phyloP scores from a whole-genome alignment of 2,888 invertebrate species.

The Tipula helvola region DNA sequence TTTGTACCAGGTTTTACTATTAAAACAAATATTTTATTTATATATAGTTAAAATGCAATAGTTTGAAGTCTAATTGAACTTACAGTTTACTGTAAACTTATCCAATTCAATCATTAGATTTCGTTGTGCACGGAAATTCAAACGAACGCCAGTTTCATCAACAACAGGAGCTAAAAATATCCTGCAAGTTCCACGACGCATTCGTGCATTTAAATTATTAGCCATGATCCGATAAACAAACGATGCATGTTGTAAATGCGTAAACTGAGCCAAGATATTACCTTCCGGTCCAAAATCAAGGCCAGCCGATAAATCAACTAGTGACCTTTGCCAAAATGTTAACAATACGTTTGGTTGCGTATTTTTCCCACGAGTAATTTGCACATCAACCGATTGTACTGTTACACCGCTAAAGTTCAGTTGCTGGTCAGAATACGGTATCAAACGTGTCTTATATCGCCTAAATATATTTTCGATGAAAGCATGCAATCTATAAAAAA shows the following conservation, averaged over 20 bases:
- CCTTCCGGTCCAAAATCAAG: conserved; percentile 67
- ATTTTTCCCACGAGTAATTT: conserved; percentile 21
- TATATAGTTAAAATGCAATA: background rate
- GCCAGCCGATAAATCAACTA: conserved; percentile 66
- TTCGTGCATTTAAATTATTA: conserved; percentile 39
- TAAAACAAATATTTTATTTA: background rate
- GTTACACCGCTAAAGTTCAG: conserved; percentile 15
- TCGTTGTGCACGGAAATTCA: conserved; percentile 45
- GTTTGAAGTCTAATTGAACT: conserved; percentile 23
- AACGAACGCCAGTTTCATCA: conserved; percentile 49
- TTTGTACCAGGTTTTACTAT: conserved; percentile 51
- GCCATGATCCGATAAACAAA: conserved; percentile 53
- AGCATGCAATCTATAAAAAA: conserved; percentile 77
- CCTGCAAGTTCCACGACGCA: conserved; percentile 46
- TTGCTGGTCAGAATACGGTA: conserved; percentile 38
- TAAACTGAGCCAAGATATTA: conserved; percentile 55
- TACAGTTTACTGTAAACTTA: conserved; percentile 48
- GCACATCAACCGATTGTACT: conserved; percentile 22
- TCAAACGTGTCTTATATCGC: conserved; percentile 49
- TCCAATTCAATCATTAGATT: conserved; percentile 54
- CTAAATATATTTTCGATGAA: conserved; percentile 64
- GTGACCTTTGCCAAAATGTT: conserved; percentile 70
- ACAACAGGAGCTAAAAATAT: conserved; percentile 52
- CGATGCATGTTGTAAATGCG: conserved; percentile 62
- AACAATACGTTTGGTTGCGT: conserved; percentile 24